phyloP scores from a whole-genome alignment of 2,888 invertebrate species.

The Torymus tubicola region DNA sequence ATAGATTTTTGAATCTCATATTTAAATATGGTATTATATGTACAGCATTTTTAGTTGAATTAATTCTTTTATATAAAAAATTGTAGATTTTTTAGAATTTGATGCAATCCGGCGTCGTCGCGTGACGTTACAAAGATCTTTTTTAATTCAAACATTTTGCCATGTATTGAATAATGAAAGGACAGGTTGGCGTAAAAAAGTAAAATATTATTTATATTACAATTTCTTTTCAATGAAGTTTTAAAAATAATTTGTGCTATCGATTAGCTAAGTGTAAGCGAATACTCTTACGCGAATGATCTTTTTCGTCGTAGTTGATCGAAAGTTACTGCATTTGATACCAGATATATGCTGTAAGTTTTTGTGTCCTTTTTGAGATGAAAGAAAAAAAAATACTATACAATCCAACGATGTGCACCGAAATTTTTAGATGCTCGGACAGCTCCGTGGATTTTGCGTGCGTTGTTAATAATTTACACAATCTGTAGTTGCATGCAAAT shows the following conservation, averaged over 20 bases:
- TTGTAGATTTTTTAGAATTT: no score
- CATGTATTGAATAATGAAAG: no score
- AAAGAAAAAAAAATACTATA: neutral
- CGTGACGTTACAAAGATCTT: no score
- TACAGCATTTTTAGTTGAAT: no score
- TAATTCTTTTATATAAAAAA: no score
- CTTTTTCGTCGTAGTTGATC: conserved; percentile 5
- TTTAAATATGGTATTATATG: conserved; percentile 4
- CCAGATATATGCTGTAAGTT: conserved; percentile 15
- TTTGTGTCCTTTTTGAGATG: conserved; percentile 3
- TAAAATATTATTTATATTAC: no score
- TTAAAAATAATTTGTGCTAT: conserved; percentile 7
- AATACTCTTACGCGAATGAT: conserved; percentile 21
- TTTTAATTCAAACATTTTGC: no score
- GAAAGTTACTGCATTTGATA: conserved; percentile 27
- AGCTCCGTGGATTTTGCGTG: conserved; percentile 7
- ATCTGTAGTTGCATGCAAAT: no score
- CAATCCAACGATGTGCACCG: conserved; percentile 28
- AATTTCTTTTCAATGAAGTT: no score
- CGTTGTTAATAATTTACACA: neutral
- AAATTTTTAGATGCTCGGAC: conserved; percentile 14
- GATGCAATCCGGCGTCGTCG: no score
- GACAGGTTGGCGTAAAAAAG: no score
- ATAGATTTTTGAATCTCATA: neutral
- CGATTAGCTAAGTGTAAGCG: neutral